A percentile compares a stretch with the other conserved stretches of the same genome.
Conservation (phyloP, 1,140 invertebrate genomes). For the Microplitis mediator region DNA sequence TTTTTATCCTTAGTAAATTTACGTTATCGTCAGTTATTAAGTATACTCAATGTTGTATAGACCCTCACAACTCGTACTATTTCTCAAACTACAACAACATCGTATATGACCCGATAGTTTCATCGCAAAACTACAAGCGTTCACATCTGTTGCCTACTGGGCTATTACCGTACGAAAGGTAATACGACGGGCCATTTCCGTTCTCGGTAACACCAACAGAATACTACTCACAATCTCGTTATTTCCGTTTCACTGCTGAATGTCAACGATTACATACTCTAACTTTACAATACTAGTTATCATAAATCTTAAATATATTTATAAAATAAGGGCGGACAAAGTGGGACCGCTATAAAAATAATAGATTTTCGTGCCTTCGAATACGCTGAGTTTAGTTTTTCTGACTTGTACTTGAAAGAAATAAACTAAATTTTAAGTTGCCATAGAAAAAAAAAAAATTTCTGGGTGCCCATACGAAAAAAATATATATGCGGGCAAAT, state of each 20-base stretch:
- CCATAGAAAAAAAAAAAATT: too few relatives aligned
- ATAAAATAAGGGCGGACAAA: too few relatives aligned
- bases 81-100: too few relatives aligned
- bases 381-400: too few relatives aligned
- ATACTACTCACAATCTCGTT: conserved; percentile 28
- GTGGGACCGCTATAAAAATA: too few relatives aligned
- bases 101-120: conserved; percentile 43
- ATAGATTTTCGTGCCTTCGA: too few relatives aligned
- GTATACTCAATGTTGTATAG: not conserved
- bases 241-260: not conserved
- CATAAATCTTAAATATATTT: too few relatives aligned
- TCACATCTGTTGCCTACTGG: conserved; percentile 51
- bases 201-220: conserved; percentile 39
- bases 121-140: conserved; percentile 47
- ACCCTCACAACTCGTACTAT: not conserved
- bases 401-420: too few relatives aligned
- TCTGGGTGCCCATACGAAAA: too few relatives aligned
- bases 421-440: too few relatives aligned
- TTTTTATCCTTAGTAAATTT: not conserved
- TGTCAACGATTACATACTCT: not conserved
- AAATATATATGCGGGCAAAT: too few relatives aligned
- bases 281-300: too few relatives aligned
- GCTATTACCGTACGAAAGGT: conserved; percentile 40
- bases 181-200: conserved; percentile 40
- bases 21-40: not conserved